A percentile compares a stretch with the other conserved stretches of the same genome.
Evolutionary conservation across 2,888 invertebrate species (phyloP).

Genomic region (Brachynemurus nebulosus): DNA sequence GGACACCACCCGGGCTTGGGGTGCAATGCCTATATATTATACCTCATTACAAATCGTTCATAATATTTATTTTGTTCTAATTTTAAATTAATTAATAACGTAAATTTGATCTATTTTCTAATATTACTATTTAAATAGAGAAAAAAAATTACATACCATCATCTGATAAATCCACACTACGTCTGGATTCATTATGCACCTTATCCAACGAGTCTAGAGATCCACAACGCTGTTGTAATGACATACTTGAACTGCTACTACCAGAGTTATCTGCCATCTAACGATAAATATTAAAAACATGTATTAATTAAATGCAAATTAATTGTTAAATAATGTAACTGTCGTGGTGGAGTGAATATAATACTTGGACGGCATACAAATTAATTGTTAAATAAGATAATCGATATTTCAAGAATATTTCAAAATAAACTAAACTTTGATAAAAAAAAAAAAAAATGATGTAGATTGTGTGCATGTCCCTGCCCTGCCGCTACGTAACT

Average conservation of each 20-base stretch:
- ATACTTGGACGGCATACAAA: no score
- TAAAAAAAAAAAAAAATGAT: no score
- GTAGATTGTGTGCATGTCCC: no score
- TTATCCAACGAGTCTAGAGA: constrained; percentile 43
- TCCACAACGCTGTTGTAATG: constrained; percentile 28
- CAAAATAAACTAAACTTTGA: no score
- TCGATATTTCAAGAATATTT: no score
- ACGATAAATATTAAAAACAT: background rate
- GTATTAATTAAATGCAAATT: background rate
- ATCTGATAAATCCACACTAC: constrained; percentile 27
- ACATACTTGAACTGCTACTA: constrained; percentile 6
- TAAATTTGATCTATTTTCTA: background rate
- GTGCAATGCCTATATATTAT: background rate
- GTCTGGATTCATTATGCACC: constrained; percentile 18
- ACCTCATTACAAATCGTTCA: background rate
- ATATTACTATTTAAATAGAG: background rate
- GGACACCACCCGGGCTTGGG: background rate
- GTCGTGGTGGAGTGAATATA: no score
- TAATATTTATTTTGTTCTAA: no score
- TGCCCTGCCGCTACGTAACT: no score
- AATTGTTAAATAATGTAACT: no score
- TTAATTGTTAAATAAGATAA: no score
- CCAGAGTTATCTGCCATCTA: background rate
- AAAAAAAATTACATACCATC: constrained; percentile 29
- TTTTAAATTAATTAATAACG: no score